phyloP scores from a whole-genome alignment of 2,888 invertebrate species.

The Suillia variegata region DNA sequence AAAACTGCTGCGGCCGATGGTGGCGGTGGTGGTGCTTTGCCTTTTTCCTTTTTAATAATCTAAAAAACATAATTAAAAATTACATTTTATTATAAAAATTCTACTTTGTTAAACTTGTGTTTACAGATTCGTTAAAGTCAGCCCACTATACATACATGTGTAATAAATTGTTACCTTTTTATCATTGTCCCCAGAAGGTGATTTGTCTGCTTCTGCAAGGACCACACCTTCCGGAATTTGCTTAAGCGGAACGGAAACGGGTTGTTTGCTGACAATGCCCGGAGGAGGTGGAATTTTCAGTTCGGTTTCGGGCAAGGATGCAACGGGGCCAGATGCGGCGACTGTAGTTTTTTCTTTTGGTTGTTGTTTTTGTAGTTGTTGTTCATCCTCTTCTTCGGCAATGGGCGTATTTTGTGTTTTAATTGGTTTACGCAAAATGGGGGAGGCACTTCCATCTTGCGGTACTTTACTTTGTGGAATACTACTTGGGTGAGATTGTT shows the following conservation, averaged over 20 bases:
- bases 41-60: slow-evolving; percentile 81
- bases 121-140: too few species aligned
- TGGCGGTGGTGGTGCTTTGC: slow-evolving; percentile 77
- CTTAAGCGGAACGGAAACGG: slow-evolving; percentile 24
- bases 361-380: too few species aligned
- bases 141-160: too few species aligned
- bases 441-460: slow-evolving; percentile 24
- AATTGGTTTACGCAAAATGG: slow-evolving; percentile 34
- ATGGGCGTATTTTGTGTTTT: slow-evolving; percentile 37
- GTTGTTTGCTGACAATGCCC: slow-evolving; percentile 15
- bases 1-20: slow-evolving; percentile 36
- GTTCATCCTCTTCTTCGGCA: slow-evolving; percentile 36
- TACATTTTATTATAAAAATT: too few species aligned
- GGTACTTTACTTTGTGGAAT: slow-evolving; percentile 41
- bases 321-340: slow-evolving; percentile 34
- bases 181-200: slow-evolving; percentile 42
- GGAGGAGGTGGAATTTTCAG: slow-evolving; percentile 8
- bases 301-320: slow-evolving; percentile 13
- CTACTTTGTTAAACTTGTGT: too few species aligned
- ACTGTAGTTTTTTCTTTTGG: too few species aligned
- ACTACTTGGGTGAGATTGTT: slow-evolving; percentile 53
- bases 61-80: slow-evolving; percentile 51
- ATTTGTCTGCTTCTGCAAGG: slow-evolving; percentile 31
- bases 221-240: slow-evolving; percentile 30
- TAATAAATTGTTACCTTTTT: too few species aligned